Base-by-base conservation (phyloP, 64 coral and sea anemone species). In the Porites lutea region DNA sequence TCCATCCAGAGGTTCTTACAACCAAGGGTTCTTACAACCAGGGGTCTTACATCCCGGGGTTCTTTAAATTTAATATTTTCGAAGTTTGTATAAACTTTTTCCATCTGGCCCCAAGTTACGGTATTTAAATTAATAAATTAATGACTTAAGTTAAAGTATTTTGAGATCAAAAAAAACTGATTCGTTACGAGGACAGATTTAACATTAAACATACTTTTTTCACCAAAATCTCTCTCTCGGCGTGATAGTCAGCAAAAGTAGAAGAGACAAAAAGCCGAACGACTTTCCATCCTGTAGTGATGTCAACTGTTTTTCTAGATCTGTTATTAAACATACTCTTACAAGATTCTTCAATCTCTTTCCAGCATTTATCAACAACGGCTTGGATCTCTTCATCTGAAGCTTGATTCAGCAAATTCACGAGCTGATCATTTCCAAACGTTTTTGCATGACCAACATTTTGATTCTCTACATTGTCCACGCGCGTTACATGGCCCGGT, bases 181-280 rank as follows among this genome's bases (percentile, higher is more conserved):
- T 48, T 79, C 10, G 8, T 5, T 46, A 48, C 4, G 3, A 16
- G 13, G 27, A 37, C 27, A 37, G 27, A 37, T 0, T 37, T 7
- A 45, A 16, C 13, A 65, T 8, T 16, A 14, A 52, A 68, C 80
- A 53, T 74, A 90, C 95, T 75, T 93, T 96, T 89, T 96, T 96
- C 9, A 96, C 90, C 9, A 96, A 72, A 12, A 93, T 57, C 54
- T 93, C 95, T 47, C 95, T 96, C 71, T 96, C 95, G 8, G 95
- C 91, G 78, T 96, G 95, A 96, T 96, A 96, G 66, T 96, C 95
- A 4, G 91, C 68, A 59, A 96, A 96, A 14, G 95, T 96, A 14
- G 95, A 96, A 6, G 95, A 96, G 11, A 93, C 95, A 93, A 93
- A 96, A 5, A 96, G 53, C 54, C 91, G 82, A 9, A 96, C 91